Percentiles rank a stretch among this genome's conserved stretches.
Conservation (phyloP, 2,888 invertebrate species). For the Eristalinus aeneus region DNA sequence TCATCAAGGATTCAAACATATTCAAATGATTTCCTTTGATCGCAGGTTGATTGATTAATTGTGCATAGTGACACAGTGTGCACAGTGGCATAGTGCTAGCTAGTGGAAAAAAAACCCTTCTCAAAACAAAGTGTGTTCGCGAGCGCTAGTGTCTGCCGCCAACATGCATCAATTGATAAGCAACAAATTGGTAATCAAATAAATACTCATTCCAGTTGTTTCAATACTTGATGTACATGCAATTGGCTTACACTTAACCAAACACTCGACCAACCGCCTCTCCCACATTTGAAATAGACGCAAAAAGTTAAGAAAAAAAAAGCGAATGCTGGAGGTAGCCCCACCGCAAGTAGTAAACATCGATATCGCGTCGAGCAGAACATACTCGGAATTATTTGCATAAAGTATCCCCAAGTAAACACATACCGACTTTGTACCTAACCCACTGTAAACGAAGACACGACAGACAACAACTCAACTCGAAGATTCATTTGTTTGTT, state of each 20-base stretch:
- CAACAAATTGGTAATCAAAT: neutral
- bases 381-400: conserved; percentile 15
- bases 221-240: neutral
- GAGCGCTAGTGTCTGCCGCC: neutral
- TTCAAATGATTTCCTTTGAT: too few species aligned
- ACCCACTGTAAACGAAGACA: neutral
- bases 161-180: neutral
- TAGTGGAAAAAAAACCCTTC: too few species aligned
- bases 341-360: neutral
- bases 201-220: neutral
- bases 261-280: neutral
- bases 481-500: conserved; percentile 14
- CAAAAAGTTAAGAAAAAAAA: neutral
- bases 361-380: neutral
- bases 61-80: too few species aligned
- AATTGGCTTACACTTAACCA: neutral
- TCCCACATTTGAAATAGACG: neutral
- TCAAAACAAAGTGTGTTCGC: too few species aligned
- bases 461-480: conserved; percentile 1
- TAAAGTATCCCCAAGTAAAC: conserved; percentile 2
- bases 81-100: too few species aligned
- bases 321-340: neutral
- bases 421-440: conserved; percentile 2
- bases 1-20: too few species aligned
- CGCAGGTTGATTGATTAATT: too few species aligned